Conservation (phyloP, 2,888 invertebrate genomes). For the Prosapia bicincta region DNA sequence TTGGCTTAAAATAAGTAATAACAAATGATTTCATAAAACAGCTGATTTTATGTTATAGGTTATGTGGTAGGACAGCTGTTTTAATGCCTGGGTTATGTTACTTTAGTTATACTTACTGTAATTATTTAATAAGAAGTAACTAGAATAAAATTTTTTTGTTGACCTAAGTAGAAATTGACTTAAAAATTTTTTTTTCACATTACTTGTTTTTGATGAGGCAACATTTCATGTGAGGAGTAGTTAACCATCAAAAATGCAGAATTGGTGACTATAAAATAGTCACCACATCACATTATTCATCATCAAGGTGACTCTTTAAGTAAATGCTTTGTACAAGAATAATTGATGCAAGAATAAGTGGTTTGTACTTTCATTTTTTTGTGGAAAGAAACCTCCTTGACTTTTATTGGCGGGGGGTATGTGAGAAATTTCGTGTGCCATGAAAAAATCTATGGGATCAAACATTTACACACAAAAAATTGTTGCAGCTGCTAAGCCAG, state of each 20-base stretch:
- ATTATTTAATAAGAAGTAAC: no score
- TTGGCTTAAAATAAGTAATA: no score
- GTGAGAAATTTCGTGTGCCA: no score
- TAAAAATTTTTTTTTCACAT: no score
- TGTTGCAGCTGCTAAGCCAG: neutral
- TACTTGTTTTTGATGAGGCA: neutral
- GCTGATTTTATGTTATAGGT: no score
- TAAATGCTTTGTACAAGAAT: constrained; percentile 5
- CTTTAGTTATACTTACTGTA: no score
- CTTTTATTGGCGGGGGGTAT: no score
- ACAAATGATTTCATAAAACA: no score
- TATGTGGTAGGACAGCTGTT: no score
- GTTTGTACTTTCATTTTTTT: constrained; percentile 14
- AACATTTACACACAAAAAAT: neutral
- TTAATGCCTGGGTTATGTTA: no score
- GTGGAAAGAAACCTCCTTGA: constrained; percentile 10
- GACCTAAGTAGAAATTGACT: no score
- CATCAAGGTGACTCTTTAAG: constrained; percentile 7
- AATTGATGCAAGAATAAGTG: constrained; percentile 3
- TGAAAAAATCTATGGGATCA: constrained; percentile 4
- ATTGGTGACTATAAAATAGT: neutral
- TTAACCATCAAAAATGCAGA: neutral
- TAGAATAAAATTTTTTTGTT: no score
- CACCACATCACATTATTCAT: constrained; percentile 6
- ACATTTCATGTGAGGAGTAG: neutral